Evolutionary conservation across 2,888 invertebrate species (phyloP).

Genomic region (Calameuta pallipes): DNA sequence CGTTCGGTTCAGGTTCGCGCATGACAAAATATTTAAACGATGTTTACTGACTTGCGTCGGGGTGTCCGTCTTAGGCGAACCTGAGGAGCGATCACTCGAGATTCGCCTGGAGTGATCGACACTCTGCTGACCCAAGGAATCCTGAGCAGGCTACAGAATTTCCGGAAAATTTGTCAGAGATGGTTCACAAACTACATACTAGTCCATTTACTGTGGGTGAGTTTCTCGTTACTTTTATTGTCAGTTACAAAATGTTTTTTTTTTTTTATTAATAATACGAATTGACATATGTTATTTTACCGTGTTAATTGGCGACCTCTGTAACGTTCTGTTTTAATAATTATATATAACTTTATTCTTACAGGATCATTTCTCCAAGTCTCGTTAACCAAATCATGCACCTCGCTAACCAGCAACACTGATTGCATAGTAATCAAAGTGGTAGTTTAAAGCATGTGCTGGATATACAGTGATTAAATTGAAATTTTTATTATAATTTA

Average conservation of each 20-base stretch:
- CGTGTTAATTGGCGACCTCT: neutral
- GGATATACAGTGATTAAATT: neutral
- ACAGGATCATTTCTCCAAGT: neutral
- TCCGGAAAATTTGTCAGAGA: neutral
- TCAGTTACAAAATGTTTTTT: neutral
- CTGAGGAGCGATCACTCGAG: conserved; percentile 7
- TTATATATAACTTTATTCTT: neutral
- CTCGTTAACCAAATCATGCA: neutral
- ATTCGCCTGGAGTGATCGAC: neutral
- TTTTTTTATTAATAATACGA: neutral
- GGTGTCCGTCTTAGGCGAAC: conserved; percentile 6
- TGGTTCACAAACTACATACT: neutral
- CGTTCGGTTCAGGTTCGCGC: conserved; percentile 13
- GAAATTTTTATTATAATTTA: neutral
- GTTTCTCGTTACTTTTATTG: neutral
- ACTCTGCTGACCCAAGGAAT: neutral
- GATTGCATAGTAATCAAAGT: neutral
- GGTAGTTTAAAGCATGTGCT: neutral
- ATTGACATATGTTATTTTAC: neutral
- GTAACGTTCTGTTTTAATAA: neutral
- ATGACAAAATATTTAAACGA: conserved; percentile 25
- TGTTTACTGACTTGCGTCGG: conserved; percentile 17
- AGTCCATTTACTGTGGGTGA: neutral
- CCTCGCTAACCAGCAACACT: neutral
- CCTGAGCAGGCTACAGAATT: neutral